A percentile compares a stretch with the other conserved stretches of the same genome.
Evolutionary conservation across 2,888 invertebrate genomes (phyloP).

Genomic region (Erebia aethiops): DNA sequence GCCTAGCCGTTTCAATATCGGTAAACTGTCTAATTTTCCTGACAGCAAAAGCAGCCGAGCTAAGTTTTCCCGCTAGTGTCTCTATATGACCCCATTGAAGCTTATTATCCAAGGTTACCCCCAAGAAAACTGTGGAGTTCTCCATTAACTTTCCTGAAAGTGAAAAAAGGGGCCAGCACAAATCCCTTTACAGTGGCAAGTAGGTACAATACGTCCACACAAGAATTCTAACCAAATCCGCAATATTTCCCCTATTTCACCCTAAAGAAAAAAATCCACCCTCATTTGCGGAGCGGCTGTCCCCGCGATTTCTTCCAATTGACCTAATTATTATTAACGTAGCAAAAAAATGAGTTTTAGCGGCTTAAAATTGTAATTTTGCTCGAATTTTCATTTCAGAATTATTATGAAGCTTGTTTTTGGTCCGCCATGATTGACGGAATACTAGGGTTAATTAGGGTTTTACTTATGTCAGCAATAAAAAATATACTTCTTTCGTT

Average conservation of each 20-base stretch:
- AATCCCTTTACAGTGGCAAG: no score
- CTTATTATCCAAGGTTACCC: no score
- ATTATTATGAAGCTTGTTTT: constrained; percentile 3
- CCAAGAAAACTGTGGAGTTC: no score
- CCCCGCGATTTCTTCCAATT: constrained; percentile 43
- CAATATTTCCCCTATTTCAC: constrained; percentile 22
- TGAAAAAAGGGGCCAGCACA: no score
- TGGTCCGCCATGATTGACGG: constrained; percentile 12
- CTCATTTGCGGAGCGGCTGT: constrained; percentile 41
- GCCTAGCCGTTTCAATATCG: no score
- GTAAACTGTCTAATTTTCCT: no score
- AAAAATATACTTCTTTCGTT: neutral
- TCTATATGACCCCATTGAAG: no score
- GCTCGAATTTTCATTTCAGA: constrained; percentile 13
- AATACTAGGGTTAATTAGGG: neutral
- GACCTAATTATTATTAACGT: constrained; percentile 44
- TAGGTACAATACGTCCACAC: no score
- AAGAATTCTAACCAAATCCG: constrained; percentile 15
- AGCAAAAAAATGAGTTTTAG: constrained; percentile 35
- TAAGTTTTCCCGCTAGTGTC: no score
- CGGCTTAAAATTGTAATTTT: constrained; percentile 27
- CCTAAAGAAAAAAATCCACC: constrained; percentile 33
- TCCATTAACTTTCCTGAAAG: no score
- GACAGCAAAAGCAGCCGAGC: no score
- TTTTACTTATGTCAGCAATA: neutral